Conservation (phyloP, 2,797 vertebrate species). For the Rhadinocentrus ornatus region DNA sequence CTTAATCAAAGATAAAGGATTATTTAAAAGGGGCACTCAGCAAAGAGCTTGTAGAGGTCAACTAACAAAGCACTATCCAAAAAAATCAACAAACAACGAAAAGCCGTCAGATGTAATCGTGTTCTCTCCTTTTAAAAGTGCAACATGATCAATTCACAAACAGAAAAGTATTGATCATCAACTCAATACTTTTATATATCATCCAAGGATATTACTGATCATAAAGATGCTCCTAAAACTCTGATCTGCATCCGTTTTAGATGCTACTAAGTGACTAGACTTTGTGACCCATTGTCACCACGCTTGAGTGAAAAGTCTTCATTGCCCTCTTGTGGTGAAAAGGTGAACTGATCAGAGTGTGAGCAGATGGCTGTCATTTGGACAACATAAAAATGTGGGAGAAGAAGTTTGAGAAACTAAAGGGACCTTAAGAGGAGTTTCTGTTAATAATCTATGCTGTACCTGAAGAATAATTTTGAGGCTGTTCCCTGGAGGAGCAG, state of each 20-base stretch:
- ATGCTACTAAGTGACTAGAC: conserved; percentile 50
- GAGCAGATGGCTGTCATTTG: conserved; percentile 10
- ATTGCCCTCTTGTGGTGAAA: conserved; percentile 86
- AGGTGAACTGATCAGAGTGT: conserved; percentile 1
- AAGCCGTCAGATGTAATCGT: background rate
- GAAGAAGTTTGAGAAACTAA: background rate
- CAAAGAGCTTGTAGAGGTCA: conserved; percentile 50
- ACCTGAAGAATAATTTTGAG: conserved; percentile 90
- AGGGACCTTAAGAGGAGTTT: conserved; percentile 6
- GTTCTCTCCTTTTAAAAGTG: background rate
- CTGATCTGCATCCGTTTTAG: conserved; percentile 46
- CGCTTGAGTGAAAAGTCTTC: conserved; percentile 80
- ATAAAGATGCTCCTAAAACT: conserved; percentile 40
- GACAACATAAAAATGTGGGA: background rate
- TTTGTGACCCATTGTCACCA: conserved; percentile 14
- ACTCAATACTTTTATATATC: conserved; percentile 21
- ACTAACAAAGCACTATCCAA: conserved; percentile 42
- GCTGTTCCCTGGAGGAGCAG: conserved; percentile 87
- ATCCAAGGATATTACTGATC: conserved; percentile 14
- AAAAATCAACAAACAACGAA: conserved; percentile 32
- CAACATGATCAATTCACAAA: conserved; percentile 21
- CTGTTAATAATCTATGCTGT: conserved; percentile 54
- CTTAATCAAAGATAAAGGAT: conserved; percentile 53
- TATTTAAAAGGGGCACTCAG: conserved; percentile 54
- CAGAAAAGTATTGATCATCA: conserved; percentile 44